Conservation (phyloP, 2,888 invertebrate species). For the Gastracanthus pulcherrimus region DNA sequence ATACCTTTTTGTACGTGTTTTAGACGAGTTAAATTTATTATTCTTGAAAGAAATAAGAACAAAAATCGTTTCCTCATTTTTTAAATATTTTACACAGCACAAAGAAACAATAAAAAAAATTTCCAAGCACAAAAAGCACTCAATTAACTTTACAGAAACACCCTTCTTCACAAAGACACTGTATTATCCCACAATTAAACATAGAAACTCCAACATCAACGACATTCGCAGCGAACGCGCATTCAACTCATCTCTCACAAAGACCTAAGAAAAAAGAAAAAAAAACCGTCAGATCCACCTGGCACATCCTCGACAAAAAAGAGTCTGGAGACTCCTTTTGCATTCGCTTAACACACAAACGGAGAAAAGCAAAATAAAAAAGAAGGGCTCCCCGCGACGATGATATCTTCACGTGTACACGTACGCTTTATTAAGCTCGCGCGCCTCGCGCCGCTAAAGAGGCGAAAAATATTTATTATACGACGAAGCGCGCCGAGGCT, state of each 20-base stretch:
- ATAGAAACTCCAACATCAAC: not conserved
- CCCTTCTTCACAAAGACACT: not conserved
- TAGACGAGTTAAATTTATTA: too few species aligned
- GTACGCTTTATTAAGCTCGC: not conserved
- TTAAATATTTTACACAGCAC: too few species aligned
- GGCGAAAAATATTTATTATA: slow-evolving; percentile 36
- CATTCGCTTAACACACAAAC: not conserved
- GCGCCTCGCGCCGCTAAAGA: not conserved
- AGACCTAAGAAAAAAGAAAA: not conserved
- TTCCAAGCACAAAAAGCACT: not conserved
- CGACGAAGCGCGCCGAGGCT: too few species aligned
- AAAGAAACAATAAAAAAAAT: not conserved
- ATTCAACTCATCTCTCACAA: not conserved
- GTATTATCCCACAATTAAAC: not conserved
- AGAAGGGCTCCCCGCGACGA: too few species aligned
- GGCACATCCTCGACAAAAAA: not conserved
- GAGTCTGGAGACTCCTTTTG: too few species aligned
- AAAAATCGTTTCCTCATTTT: too few species aligned
- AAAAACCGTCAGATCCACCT: not conserved
- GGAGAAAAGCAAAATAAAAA: too few species aligned
- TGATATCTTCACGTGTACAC: not conserved
- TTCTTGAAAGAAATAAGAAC: too few species aligned
- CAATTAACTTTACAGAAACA: not conserved
- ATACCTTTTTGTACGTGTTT: too few species aligned
- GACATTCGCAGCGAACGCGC: not conserved